These are phyloP conservation scores for Sebastes steindachneri DNA, from an alignment of 2,797 vertebrate genomes.

Conservation along the genomic window DNA sequence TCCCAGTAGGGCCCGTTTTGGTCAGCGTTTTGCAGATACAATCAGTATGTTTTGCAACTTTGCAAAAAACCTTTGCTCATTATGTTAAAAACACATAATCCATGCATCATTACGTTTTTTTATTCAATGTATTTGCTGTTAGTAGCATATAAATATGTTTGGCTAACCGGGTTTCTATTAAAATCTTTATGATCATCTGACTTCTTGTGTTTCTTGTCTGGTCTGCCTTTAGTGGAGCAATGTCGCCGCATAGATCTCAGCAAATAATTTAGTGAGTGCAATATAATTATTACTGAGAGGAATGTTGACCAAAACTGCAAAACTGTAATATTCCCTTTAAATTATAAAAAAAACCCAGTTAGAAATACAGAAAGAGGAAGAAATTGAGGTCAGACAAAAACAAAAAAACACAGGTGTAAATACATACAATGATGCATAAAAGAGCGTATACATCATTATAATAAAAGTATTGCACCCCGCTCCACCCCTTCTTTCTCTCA, in stretches of 20 bases:
- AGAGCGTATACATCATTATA: neutral
- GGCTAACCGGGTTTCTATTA: neutral
- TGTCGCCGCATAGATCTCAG: neutral
- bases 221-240: neutral
- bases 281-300: neutral
- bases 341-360: neutral
- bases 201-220: neutral
- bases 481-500: constrained; percentile 45
- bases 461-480: constrained; percentile 4
- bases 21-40: neutral
- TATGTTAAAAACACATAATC: neutral
- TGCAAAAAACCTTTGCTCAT: neutral
- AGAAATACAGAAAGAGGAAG: neutral
- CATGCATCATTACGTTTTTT: neutral
- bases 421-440: neutral
- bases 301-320: neutral
- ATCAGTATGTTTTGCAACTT: neutral
- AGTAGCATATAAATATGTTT: rapidly evolving
- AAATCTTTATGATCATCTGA: neutral
- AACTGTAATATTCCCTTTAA: neutral
- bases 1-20: too few relatives aligned
- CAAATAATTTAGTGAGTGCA: neutral
- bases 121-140: neutral
- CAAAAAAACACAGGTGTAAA: constrained; percentile 1
- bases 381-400: neutral